Base-by-base conservation (phyloP, 2,113 vertebrate genomes). In the Protobothrops flavoviridis region DNA sequence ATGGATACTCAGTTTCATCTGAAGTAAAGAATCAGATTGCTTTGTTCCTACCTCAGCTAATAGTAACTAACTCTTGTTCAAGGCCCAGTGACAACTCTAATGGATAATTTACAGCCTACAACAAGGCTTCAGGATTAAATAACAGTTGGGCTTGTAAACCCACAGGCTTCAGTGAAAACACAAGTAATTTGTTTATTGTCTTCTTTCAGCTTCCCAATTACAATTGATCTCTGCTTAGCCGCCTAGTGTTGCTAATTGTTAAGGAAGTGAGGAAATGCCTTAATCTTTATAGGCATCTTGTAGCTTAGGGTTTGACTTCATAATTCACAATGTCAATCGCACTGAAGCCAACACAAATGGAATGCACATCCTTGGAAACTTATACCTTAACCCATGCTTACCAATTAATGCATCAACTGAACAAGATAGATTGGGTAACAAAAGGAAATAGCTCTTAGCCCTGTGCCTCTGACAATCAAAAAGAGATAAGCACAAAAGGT, bases 131-230 rank as follows among this genome's bases (percentile, higher is more conserved):
- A 96, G 97, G 97, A 97, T 96, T 97, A 98, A 97, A 96, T 97
- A 97, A 96, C 96, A 97, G 95, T 95, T 94, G 95, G 97, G 97
- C 95, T 93, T 98, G 96, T 96, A 97, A 96, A 97, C 94, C 96
- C 97, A 97, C 94, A 96, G 94, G 92, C 95, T 95, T 97, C 74
- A 94, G 96, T 96, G 96, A 97, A 98, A 98, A 96, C 95, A 96
- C 95, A 26, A 97, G 95, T 97, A 97, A 98, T 98, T 98, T 98
- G 96, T 98, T 98, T 98, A 98, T 98, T 98, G 97, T 96, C 94
- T 94, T 98, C 95, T 96, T 95, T 95, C 95, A 95, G 96, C 96
- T 96, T 94, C 94, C 96, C 96, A 97, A 93, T 97, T 97, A 96
- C 95, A 89, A 97, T 93, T 97, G 97, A 98, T 97, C 96, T 97